Base-by-base conservation (phyloP, 2,888 invertebrate genomes). In the Melanostoma scalare region DNA sequence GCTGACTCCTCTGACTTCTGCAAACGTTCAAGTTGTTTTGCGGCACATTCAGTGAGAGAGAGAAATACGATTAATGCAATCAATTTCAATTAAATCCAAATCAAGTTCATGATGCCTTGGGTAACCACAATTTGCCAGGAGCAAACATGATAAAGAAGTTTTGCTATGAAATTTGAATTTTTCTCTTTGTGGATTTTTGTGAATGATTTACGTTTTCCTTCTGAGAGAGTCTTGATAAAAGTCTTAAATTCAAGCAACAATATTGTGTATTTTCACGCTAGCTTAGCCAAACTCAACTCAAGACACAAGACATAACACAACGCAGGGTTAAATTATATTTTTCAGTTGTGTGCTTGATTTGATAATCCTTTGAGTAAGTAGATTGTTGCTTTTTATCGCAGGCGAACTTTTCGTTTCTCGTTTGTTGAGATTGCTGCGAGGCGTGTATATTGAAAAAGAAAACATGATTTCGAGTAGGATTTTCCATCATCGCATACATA, bases 1-100 rank as follows among this genome's bases (percentile, higher is more conserved):
- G 20, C 20, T 20, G 20, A 20, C 20, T 20, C 20, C 35, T 61
- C 3, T 33, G 6, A 31, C 3, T 4, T 35, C 31, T n/a, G 30
- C 9, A 8, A 38, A 38, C 10, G 4, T 60, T 46, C 3, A 67
- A 67, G 53, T 50, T 67, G 67, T 44, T 55, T 67, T 67, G 67
- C 35, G 67, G 67, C 42, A 67, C 6, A 35, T 35, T 67, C 20
- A 53, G 31, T 9, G n/a, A 44, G 8, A 44, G n/a, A 35, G 20
- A 44, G 42, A 44, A 35, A 35, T 44, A 10, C 53, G 53, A 67
- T 67, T 67, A 55, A 67, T 55, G 10, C 53, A 67, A 67, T 67
- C 44, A 67, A 67, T 67, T 67, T 55, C 44, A 67, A 67, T 67
- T 67, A 67, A 67, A 67, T 42, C 10, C 35, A 20, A 55, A 67